Evolutionary conservation across 1,140 invertebrate genomes (phyloP), one percentile per base, ranked within the genome.

Genomic region (Chironomus tepperi): DNA sequence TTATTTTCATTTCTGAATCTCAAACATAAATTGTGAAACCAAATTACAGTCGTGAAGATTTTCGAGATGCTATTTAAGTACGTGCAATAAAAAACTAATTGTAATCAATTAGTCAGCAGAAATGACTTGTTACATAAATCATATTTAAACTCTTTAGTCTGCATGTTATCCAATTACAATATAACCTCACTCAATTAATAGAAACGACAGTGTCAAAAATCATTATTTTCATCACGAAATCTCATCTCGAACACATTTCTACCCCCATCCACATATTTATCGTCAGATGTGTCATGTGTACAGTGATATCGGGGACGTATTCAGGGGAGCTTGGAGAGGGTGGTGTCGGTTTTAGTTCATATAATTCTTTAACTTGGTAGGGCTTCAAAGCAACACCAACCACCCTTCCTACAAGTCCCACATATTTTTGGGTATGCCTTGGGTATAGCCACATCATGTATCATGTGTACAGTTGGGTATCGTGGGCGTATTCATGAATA

Each of bases 171-270:
- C 12, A 57, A 57, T 57, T 57, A 57, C 12, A 57, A 57, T 15
- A 12, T 57, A 57, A 57, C 47, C 12, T 12, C 10, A 57, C 47
- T 57, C 47, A 57, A 57, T 57, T 57, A 57, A 12, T 15, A 15
- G 47, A 15, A n/a, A 57, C 3, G 15, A 5, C 47, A 15, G 12
- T 57, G 47, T 57, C 47, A 57, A 57, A 57, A 57, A 57, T 57
- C 47, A 57, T 57, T 57, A 57, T 57, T 57, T 57, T 15, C 47
- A 57, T 57, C 47, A 57, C 47, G 47, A 57, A 34, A 57, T 57
- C 47, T 15, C 10, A 12, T 57, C 12, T 57, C 47, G 12, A 8
- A 57, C 47, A 57, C 47, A 10, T 47, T 47, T 8, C 43, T 3
- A 3, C 43, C n/a, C 12, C n/a, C 12, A 8, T 47, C 8, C 43